Percentiles rank a stretch among this genome's conserved stretches.
phyloP scores from a whole-genome alignment of 2,797 vertebrate genomes.

The Orientallactaga sibirica region DNA sequence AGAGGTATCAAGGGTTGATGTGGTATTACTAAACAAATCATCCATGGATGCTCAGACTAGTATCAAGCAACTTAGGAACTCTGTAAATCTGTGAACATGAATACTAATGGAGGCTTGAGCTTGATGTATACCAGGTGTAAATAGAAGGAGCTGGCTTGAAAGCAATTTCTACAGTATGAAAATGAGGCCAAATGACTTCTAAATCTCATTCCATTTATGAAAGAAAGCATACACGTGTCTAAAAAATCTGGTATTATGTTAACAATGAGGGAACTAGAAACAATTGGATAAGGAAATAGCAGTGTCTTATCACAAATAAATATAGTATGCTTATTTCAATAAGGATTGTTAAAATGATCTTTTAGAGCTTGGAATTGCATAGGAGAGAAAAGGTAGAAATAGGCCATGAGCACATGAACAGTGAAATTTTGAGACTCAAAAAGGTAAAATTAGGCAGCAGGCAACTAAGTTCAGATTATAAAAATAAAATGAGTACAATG shows the following conservation, averaged over 20 bases:
- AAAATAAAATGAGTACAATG: slow-evolving; percentile 32
- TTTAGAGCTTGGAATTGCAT: neutral
- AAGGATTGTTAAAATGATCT: neutral
- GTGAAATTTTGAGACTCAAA: slow-evolving; percentile 3
- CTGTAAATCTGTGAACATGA: neutral
- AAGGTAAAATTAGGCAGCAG: neutral
- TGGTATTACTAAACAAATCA: slow-evolving; percentile 24
- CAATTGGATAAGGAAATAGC: slow-evolving; percentile 2
- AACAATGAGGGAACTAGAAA: slow-evolving; percentile 42
- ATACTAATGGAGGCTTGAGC: neutral
- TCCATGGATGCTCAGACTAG: neutral
- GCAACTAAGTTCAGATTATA: neutral
- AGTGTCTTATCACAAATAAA: slow-evolving; percentile 27
- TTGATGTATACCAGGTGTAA: neutral
- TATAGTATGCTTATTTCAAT: slow-evolving; percentile 19
- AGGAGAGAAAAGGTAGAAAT: neutral
- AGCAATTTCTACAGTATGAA: neutral
- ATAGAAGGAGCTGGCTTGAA: slow-evolving; percentile 18
- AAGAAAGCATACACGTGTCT: slow-evolving; percentile 27
- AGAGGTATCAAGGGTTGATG: neutral
- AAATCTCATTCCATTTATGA: slow-evolving; percentile 44
- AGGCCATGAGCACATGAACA: neutral
- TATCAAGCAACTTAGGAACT: slow-evolving; percentile 15
- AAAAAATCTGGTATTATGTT: slow-evolving; percentile 26
- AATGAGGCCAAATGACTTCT: slow-evolving; percentile 8